A percentile compares a stretch with the other conserved stretches of the same genome.
Evolutionary conservation across 2,113 vertebrate species (phyloP).

Genomic region (Pangasianodon hypophthalmus): DNA sequence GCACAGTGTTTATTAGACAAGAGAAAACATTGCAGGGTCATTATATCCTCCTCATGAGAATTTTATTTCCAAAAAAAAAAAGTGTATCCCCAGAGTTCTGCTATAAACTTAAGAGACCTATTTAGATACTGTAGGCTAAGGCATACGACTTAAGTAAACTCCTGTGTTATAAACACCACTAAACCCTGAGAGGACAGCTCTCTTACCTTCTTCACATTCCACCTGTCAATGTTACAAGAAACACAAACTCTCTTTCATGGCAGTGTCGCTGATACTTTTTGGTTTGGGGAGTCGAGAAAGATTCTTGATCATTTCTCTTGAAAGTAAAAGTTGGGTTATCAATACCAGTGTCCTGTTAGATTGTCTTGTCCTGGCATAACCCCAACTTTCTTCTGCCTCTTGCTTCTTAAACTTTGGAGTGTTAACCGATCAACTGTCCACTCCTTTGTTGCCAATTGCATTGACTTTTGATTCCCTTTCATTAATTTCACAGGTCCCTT

Average conservation of each 20-base stretch:
- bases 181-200: background rate
- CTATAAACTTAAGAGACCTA: background rate
- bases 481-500: background rate
- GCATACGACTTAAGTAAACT: background rate
- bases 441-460: background rate
- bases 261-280: background rate
- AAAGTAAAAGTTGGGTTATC: background rate
- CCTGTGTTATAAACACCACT: background rate
- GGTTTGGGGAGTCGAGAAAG: background rate
- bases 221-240: background rate
- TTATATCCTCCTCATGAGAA: background rate
- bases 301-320: background rate
- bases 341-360: no score
- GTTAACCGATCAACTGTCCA: background rate
- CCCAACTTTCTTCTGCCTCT: background rate
- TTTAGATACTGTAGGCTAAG: background rate
- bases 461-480: background rate
- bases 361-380: background rate
- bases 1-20: background rate
- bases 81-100: background rate
- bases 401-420: background rate
- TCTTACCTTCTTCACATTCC: background rate
- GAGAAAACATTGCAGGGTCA: background rate
- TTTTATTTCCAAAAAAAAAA: background rate
- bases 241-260: background rate